Evolutionary conservation across 2,888 invertebrate species (phyloP).

Genomic region (Diarsia brunnea): DNA sequence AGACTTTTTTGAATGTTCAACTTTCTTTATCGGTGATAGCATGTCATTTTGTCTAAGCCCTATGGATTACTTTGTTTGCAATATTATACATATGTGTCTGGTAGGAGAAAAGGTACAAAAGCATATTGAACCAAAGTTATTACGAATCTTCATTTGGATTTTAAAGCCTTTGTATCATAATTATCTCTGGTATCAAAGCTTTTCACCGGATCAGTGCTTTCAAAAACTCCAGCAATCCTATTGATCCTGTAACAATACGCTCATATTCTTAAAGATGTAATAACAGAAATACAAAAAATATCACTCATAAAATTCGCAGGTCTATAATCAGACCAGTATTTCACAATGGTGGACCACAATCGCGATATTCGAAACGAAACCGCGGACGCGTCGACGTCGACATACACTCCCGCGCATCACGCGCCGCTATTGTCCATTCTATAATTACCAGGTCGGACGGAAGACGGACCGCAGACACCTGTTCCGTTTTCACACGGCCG

Average conservation of each 20-base stretch:
- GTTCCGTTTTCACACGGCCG: slow-evolving; percentile 89
- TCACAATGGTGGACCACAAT: slow-evolving; percentile 59
- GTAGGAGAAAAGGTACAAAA: background rate
- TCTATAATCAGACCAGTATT: slow-evolving; percentile 62
- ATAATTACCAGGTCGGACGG: slow-evolving; percentile 85
- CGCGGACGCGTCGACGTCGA: slow-evolving; percentile 60
- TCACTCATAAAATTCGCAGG: slow-evolving; percentile 48
- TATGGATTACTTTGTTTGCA: background rate
- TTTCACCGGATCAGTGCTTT: slow-evolving; percentile 1
- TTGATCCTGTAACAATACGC: slow-evolving; percentile 41
- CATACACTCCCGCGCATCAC: slow-evolving; percentile 83
- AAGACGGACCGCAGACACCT: slow-evolving; percentile 84
- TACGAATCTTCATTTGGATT: slow-evolving; percentile 1
- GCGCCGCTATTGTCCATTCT: slow-evolving; percentile 82
- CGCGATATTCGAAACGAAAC: slow-evolving; percentile 61
- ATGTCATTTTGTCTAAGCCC: background rate
- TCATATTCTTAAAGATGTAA: slow-evolving; percentile 18
- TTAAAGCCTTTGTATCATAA: slow-evolving; percentile 12
- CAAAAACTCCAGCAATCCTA: slow-evolving; percentile 7
- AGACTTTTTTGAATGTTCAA: background rate
- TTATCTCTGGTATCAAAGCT: slow-evolving; percentile 14
- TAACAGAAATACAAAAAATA: slow-evolving; percentile 48
- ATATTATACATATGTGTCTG: background rate
- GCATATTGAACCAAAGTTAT: background rate
- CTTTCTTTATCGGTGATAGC: background rate